phyloP scores from a whole-genome alignment of 2,888 invertebrate genomes.

The Didymodactylos carnosus region DNA sequence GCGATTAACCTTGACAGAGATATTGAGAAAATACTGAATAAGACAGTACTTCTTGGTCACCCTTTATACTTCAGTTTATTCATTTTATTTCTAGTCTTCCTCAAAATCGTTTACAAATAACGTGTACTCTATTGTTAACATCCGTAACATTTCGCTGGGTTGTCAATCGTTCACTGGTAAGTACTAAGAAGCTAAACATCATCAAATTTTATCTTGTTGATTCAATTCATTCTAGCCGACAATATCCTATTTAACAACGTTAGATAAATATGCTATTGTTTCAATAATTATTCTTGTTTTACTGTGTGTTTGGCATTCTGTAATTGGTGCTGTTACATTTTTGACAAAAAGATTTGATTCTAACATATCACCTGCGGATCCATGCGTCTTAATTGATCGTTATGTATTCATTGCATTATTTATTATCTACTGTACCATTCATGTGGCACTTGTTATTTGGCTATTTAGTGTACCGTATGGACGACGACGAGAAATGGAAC shows the following conservation, averaged over 20 bases:
- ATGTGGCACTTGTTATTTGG: background rate
- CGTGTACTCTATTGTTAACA: slow-evolving; percentile 28
- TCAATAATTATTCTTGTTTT: slow-evolving; percentile 7
- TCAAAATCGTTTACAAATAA: slow-evolving; percentile 27
- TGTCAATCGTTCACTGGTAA: slow-evolving; percentile 25
- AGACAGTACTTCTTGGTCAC: slow-evolving; percentile 26
- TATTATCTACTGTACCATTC: background rate
- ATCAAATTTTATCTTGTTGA: background rate
- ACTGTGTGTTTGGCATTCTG: slow-evolving; percentile 9
- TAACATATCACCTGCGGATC: background rate
- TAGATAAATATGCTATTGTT: slow-evolving; percentile 9
- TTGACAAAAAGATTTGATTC: background rate
- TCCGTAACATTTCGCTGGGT: slow-evolving; percentile 32
- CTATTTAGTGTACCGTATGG: background rate
- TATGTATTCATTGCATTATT: background rate
- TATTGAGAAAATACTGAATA: too few species aligned
- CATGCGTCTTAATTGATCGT: background rate
- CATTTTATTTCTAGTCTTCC: slow-evolving; percentile 22
- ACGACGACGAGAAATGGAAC: background rate
- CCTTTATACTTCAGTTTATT: slow-evolving; percentile 29
- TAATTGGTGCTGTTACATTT: background rate
- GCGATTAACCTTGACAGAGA: too few species aligned
- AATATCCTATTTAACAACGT: slow-evolving; percentile 10
- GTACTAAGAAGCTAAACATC: background rate
- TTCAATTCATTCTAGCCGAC: background rate